Conservation (phyloP, 1,140 invertebrate species). For the Acromyrmex echinatior region DNA sequence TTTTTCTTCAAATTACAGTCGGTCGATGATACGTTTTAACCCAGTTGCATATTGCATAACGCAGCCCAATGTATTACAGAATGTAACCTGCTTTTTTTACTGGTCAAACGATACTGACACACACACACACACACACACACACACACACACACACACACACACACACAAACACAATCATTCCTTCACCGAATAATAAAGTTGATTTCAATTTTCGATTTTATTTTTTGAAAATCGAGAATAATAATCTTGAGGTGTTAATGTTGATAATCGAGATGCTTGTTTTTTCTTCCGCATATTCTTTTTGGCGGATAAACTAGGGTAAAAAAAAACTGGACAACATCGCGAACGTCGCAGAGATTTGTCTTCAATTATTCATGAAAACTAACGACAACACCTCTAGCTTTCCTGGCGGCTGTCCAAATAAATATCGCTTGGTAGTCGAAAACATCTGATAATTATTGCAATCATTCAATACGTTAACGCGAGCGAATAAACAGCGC, state of each 20-base stretch:
- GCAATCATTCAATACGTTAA: not conserved
- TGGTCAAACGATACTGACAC: not conserved
- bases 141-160: no score
- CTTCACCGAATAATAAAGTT: not conserved
- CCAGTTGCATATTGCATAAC: conserved; percentile 1
- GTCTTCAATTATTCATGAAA: conserved; percentile 58
- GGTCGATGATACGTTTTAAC: not conserved
- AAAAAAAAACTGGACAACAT: conserved; percentile 3
- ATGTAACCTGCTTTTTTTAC: conserved; percentile 29
- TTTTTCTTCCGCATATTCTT: not conserved
- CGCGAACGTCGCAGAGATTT: conserved; percentile 35
- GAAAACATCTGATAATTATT: conserved; percentile 53
- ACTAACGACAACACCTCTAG: conserved; percentile 28
- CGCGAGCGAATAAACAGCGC: conserved; percentile 31
- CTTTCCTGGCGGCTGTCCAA: conserved; percentile 49
- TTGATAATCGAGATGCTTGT: not conserved
- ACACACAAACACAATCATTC: no score
- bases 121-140: no score
- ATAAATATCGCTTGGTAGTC: conserved; percentile 5
- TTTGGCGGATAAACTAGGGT: not conserved
- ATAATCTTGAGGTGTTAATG: not conserved
- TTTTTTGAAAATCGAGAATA: not conserved
- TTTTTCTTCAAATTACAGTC: conserved; percentile 8
- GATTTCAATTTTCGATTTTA: not conserved
- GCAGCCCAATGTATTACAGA: not conserved